phyloP scores from a whole-genome alignment of 37 sponge, comb jelly and placozoan genomes.

The Aphrocallistes beatrix region DNA sequence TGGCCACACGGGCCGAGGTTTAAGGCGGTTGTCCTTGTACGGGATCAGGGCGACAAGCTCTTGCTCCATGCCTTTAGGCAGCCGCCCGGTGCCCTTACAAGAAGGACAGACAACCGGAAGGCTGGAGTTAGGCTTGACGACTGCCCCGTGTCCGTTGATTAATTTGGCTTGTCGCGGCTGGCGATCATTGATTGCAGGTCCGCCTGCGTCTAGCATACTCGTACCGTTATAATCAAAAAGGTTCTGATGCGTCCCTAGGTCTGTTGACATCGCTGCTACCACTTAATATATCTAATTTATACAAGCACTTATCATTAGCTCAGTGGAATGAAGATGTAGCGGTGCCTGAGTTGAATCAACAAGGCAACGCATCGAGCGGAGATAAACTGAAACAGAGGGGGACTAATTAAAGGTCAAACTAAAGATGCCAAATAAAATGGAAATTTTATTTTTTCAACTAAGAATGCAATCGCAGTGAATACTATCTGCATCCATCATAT shows the following conservation, averaged over 20 bases:
- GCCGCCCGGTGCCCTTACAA: constrained; percentile 39
- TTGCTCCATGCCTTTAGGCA: constrained; percentile 48
- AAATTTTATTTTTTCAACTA: too few species aligned
- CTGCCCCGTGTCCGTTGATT: neutral
- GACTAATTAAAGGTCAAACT: too few species aligned
- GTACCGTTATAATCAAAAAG: constrained; percentile 2
- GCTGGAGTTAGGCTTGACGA: neutral
- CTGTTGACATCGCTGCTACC: too few species aligned
- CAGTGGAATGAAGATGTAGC: too few species aligned
- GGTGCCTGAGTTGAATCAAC: too few species aligned
- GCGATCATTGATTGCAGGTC: neutral
- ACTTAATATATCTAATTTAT: too few species aligned
- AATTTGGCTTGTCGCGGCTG: neutral
- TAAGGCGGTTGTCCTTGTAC: constrained; percentile 59
- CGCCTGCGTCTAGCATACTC: constrained; percentile 3
- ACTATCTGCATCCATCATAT: too few species aligned
- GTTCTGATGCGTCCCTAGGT: neutral
- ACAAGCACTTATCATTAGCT: too few species aligned
- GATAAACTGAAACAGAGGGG: too few species aligned
- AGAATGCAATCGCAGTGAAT: too few species aligned
- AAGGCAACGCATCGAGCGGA: too few species aligned
- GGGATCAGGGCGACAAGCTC: constrained; percentile 69
- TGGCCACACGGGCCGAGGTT: constrained; percentile 25
- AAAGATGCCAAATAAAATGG: too few species aligned
- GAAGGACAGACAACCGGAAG: constrained; percentile 36